Evolutionary conservation across 2,888 invertebrate species (phyloP).

Genomic region (Erebia palarica): DNA sequence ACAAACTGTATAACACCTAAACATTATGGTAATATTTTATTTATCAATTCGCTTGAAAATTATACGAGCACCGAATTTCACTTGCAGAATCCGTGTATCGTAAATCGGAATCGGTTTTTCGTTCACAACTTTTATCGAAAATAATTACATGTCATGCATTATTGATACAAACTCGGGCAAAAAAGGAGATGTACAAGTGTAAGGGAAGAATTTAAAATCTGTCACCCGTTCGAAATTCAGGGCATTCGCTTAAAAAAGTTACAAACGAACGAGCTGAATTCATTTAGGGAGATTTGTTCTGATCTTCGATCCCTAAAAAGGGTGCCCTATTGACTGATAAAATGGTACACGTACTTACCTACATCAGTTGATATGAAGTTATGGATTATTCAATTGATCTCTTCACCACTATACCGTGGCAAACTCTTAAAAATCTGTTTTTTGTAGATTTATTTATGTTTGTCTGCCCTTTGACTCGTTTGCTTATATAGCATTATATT

Average conservation of each 20-base stretch:
- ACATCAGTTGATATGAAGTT: neutral
- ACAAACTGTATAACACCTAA: constrained; percentile 38
- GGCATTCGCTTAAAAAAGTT: constrained; percentile 69
- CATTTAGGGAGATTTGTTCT: constrained; percentile 68
- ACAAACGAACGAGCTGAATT: constrained; percentile 68
- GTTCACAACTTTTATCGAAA: constrained; percentile 61
- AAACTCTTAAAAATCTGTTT: neutral
- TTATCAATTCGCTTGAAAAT: constrained; percentile 41
- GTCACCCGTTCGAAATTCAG: constrained; percentile 78
- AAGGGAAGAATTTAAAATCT: constrained; percentile 81
- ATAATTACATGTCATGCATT: constrained; percentile 78
- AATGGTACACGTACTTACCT: neutral
- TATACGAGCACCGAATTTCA: constrained; percentile 46
- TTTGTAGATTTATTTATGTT: neutral
- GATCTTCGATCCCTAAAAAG: constrained; percentile 56
- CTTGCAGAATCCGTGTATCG: constrained; percentile 54
- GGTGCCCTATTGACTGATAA: constrained; percentile 15
- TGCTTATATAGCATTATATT: too few relatives aligned
- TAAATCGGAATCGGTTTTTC: constrained; percentile 60
- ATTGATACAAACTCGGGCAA: constrained; percentile 69
- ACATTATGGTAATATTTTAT: constrained; percentile 40
- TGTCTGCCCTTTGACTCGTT: neutral
- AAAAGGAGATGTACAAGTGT: constrained; percentile 69
- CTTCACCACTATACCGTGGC: neutral
- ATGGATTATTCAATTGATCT: constrained; percentile 3